Evolutionary conservation across 2,797 vertebrate species (phyloP).

Genomic region (Heliangelus exortis): DNA sequence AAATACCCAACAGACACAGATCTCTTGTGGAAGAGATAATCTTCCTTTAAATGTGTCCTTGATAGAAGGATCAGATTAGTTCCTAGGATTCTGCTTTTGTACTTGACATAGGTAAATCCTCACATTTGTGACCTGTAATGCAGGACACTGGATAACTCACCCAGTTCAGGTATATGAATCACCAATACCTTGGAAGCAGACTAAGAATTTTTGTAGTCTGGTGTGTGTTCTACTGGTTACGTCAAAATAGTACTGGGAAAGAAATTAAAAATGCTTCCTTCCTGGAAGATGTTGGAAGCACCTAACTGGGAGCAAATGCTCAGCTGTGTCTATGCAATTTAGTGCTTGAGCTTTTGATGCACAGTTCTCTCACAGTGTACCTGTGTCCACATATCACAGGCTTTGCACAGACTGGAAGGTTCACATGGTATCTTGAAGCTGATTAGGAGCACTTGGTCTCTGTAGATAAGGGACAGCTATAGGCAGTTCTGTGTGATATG

Average conservation of each 20-base stretch:
- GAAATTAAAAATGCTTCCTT: neutral
- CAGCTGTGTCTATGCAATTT: rapidly evolving
- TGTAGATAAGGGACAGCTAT: neutral
- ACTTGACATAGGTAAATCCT: slow-evolving; percentile 25
- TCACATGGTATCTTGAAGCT: neutral
- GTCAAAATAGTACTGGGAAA: neutral
- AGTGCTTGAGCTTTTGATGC: neutral
- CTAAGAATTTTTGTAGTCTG: neutral
- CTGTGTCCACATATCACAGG: neutral
- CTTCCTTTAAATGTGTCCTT: slow-evolving; percentile 4
- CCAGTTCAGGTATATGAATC: neutral
- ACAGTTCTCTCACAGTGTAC: rapidly evolving
- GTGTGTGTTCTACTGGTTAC: rapidly evolving
- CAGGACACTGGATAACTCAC: neutral
- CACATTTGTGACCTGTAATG: neutral
- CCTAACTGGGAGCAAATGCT: neutral
- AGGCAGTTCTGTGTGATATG: rapidly evolving
- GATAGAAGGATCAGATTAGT: slow-evolving; percentile 23
- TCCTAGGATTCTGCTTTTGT: slow-evolving; percentile 18
- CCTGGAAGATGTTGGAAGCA: neutral
- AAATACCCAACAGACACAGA: neutral
- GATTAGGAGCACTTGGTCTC: neutral
- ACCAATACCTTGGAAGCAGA: neutral
- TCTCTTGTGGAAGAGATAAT: slow-evolving; percentile 49
- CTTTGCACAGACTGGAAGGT: neutral